Conservation (phyloP, 2,888 invertebrate species). For the Anoplius nigerrimus region DNA sequence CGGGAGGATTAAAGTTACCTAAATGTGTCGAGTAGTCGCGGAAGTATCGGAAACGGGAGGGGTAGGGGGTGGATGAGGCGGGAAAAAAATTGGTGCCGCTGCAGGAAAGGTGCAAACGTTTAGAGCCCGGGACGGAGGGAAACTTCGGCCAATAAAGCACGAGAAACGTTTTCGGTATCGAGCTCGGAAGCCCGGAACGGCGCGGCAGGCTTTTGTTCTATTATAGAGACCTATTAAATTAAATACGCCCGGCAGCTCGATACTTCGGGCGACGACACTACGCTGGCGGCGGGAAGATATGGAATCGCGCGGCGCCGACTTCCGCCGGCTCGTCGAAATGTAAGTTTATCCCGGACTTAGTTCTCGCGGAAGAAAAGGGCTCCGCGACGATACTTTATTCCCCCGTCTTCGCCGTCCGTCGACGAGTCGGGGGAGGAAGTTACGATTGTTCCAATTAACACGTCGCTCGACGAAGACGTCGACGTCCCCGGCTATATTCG, state of each 20-base stretch:
- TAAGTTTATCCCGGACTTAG: constrained; percentile 5
- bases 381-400: too few relatives aligned
- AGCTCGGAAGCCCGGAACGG: constrained; percentile 15
- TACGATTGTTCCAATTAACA: too few relatives aligned
- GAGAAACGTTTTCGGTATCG: constrained; percentile 35
- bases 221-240: constrained; percentile 26
- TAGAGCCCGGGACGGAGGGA: constrained; percentile 44
- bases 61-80: constrained; percentile 24
- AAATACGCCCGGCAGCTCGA: constrained; percentile 24
- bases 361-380: too few relatives aligned
- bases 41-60: constrained; percentile 20
- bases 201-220: constrained; percentile 16
- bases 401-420: too few relatives aligned
- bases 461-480: too few relatives aligned
- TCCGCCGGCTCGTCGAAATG: constrained; percentile 20
- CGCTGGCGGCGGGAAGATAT: constrained; percentile 19
- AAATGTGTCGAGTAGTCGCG: constrained; percentile 31
- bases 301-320: constrained; percentile 19
- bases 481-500: too few relatives aligned
- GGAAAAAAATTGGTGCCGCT: not conserved
- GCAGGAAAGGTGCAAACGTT: constrained; percentile 35
- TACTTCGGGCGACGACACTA: constrained; percentile 22
- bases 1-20: constrained; percentile 26
- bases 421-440: too few relatives aligned
- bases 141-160: constrained; percentile 33